Conservation (phyloP, 2,888 invertebrate genomes). For the Horisme vitalbata region DNA sequence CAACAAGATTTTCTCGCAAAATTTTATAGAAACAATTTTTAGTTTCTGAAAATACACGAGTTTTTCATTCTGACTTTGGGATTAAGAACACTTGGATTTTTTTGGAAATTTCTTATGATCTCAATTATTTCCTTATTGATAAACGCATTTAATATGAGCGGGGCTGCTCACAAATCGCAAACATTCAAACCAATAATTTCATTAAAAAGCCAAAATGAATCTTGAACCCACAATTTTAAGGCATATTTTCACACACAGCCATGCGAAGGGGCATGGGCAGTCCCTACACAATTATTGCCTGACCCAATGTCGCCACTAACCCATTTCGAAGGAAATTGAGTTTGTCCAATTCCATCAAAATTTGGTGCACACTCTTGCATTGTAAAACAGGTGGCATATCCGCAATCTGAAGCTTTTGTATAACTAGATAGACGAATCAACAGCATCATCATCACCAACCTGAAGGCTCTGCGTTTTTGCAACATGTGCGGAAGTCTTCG, state of each 20-base stretch:
- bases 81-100: no score
- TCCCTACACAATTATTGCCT: slow-evolving; percentile 71
- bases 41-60: no score
- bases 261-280: slow-evolving; percentile 53
- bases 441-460: no score
- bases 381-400: slow-evolving; percentile 55
- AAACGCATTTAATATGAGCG: background rate
- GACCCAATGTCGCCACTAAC: slow-evolving; percentile 72
- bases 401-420: background rate
- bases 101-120: background rate
- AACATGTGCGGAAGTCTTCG: no score
- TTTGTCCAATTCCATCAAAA: slow-evolving; percentile 79
- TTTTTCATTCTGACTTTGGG: no score
- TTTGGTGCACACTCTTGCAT: slow-evolving; percentile 69
- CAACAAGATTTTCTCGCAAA: background rate
- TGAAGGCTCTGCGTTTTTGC: no score
- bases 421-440: no score
- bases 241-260: slow-evolving; percentile 27
- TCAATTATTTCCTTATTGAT: no score
- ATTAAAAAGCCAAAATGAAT: slow-evolving; percentile 23
- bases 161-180: background rate
- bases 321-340: slow-evolving; percentile 77
- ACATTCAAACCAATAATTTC: slow-evolving; percentile 1
- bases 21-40: background rate
- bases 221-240: slow-evolving; percentile 26